These are phyloP conservation scores for Amia ocellicauda DNA, from an alignment of 2,113 vertebrate species.

Conservation along the genomic window DNA sequence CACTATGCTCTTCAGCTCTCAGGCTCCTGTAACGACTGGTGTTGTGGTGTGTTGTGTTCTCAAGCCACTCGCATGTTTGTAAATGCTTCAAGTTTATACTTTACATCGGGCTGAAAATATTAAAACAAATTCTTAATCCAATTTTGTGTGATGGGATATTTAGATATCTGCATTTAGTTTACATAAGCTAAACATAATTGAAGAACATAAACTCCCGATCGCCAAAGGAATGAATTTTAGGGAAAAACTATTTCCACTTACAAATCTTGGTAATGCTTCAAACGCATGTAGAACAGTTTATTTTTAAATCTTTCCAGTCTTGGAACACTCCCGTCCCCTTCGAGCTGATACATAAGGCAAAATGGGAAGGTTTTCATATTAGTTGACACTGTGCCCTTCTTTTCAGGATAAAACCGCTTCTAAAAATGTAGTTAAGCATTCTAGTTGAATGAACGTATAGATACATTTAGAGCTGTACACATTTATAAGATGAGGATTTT, in stretches of 20 bases:
- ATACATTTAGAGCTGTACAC: too few species aligned
- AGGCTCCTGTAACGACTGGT: background rate
- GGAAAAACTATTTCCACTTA: background rate
- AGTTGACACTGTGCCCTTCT: too few species aligned
- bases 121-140: background rate
- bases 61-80: constrained; percentile 23
- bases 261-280: background rate
- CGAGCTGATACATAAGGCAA: too few species aligned
- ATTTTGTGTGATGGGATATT: background rate
- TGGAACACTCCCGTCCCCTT: too few species aligned
- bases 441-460: too few species aligned
- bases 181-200: too few species aligned
- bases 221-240: background rate
- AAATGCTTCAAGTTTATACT: background rate
- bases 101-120: background rate
- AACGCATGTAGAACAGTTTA: background rate
- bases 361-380: too few species aligned
- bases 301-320: background rate
- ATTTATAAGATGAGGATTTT: too few species aligned
- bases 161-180: background rate
- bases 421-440: too few species aligned
- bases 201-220: too few species aligned
- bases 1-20: too few species aligned
- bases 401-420: too few species aligned
- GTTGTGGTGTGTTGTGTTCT: background rate